phyloP scores from a whole-genome alignment of 2,797 vertebrate genomes.

The Aselliscus stoliczkanus region DNA sequence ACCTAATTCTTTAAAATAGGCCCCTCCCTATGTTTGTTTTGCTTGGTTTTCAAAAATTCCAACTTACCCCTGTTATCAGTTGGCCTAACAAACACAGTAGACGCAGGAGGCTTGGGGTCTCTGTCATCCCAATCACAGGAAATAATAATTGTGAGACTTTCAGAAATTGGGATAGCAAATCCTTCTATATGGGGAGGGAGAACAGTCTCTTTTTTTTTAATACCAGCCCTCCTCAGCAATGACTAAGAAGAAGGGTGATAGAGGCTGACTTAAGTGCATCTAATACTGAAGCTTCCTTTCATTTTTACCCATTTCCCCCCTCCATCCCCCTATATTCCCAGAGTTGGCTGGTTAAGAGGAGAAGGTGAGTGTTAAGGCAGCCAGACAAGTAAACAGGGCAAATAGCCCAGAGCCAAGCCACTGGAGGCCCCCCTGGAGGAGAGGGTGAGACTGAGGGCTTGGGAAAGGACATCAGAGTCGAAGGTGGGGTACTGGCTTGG shows the following conservation, averaged over 20 bases:
- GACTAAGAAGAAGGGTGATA: background rate
- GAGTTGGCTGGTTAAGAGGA: conserved; percentile 16
- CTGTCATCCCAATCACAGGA: conserved; percentile 15
- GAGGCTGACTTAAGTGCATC: conserved; percentile 66
- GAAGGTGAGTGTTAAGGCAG: conserved; percentile 38
- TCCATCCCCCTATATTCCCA: background rate
- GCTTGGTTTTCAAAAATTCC: conserved; percentile 51
- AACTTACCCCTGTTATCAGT: background rate
- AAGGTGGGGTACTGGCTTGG: conserved; percentile 91
- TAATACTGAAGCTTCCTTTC: conserved; percentile 55
- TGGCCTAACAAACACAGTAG: conserved; percentile 31
- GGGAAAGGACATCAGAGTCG: conserved; percentile 82
- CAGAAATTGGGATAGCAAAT: conserved; percentile 39
- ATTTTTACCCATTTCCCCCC: background rate
- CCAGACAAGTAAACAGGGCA: conserved; percentile 42
- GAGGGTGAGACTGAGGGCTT: background rate
- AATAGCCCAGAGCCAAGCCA: background rate
- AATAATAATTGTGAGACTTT: conserved; percentile 29
- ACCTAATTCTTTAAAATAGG: conserved; percentile 56
- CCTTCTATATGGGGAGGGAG: background rate
- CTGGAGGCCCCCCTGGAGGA: background rate
- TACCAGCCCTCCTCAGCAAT: conserved; percentile 7
- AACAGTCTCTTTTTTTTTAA: background rate
- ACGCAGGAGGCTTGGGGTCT: background rate
- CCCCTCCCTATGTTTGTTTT: background rate